Conservation (phyloP, 2,797 vertebrate genomes). For the Cuculus canorus region DNA sequence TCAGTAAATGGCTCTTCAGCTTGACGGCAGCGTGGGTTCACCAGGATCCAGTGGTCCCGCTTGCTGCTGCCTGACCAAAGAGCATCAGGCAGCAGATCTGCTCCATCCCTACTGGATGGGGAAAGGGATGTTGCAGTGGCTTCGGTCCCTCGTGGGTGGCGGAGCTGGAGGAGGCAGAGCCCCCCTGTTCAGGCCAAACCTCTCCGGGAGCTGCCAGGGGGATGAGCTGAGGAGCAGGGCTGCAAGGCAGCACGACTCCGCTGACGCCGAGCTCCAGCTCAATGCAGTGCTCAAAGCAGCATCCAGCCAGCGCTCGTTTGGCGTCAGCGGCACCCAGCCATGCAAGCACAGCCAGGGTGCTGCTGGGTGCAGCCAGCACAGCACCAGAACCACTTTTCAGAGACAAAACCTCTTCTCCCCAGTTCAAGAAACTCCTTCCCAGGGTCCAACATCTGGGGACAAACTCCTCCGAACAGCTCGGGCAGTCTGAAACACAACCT, state of each 20-base stretch:
- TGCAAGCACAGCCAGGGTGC: fast-evolving
- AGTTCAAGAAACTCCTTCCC: background rate
- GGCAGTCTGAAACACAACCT: slow-evolving; percentile 1
- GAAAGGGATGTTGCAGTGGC: background rate
- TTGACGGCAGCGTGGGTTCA: background rate
- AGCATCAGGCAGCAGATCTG: fast-evolving
- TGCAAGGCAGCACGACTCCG: background rate
- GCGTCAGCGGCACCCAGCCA: background rate
- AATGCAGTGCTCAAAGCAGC: fast-evolving
- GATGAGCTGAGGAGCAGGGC: background rate
- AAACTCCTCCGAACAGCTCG: background rate
- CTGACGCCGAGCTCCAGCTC: background rate
- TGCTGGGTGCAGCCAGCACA: background rate
- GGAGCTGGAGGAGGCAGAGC: background rate
- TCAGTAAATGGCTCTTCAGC: background rate
- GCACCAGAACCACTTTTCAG: background rate
- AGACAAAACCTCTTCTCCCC: background rate
- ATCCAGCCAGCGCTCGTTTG: fast-evolving
- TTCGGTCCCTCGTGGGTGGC: background rate
- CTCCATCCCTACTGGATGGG: fast-evolving
- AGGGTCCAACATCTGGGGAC: background rate
- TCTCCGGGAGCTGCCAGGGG: background rate
- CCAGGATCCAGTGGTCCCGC: background rate
- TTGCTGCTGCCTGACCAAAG: background rate
- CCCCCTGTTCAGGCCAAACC: background rate